phyloP scores from a whole-genome alignment of 1,140 invertebrate species.

The Campodea augens region DNA sequence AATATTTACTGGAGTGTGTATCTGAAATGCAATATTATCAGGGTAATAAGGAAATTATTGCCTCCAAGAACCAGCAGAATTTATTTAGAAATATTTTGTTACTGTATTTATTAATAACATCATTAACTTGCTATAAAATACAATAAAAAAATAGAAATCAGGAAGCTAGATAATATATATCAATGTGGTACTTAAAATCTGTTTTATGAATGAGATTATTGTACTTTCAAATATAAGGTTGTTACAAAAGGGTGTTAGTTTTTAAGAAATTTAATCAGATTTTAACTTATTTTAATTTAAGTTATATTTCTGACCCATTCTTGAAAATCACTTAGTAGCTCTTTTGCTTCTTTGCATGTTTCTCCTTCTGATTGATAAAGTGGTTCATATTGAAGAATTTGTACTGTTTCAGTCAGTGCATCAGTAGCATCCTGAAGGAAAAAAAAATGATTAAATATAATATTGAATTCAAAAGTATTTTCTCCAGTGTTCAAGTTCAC shows the following conservation, averaged over 20 bases:
- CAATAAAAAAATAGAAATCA: too few species aligned
- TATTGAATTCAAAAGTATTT: not conserved
- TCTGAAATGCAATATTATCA: too few species aligned
- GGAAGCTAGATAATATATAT: too few species aligned
- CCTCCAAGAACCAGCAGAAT: too few species aligned
- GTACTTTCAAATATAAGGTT: too few species aligned
- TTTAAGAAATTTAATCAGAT: not conserved
- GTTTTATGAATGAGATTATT: too few species aligned
- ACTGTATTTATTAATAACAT: too few species aligned
- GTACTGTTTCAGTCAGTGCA: not conserved
- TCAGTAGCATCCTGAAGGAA: conserved; percentile 1
- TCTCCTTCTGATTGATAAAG: conserved; percentile 2
- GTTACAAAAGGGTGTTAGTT: not conserved
- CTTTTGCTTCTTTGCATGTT: not conserved
- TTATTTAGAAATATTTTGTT: too few species aligned
- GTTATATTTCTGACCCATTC: not conserved
- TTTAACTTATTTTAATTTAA: not conserved
- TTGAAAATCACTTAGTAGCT: not conserved
- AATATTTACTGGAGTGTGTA: too few species aligned
- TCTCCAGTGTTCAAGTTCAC: not conserved
- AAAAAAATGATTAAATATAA: not conserved
- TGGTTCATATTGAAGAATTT: conserved; percentile 4
- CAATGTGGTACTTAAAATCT: too few species aligned
- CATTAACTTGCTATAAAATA: too few species aligned
- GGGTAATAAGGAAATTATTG: too few species aligned